phyloP scores from a whole-genome alignment of 2,797 vertebrate species.

The Taeniopygia guttata region DNA sequence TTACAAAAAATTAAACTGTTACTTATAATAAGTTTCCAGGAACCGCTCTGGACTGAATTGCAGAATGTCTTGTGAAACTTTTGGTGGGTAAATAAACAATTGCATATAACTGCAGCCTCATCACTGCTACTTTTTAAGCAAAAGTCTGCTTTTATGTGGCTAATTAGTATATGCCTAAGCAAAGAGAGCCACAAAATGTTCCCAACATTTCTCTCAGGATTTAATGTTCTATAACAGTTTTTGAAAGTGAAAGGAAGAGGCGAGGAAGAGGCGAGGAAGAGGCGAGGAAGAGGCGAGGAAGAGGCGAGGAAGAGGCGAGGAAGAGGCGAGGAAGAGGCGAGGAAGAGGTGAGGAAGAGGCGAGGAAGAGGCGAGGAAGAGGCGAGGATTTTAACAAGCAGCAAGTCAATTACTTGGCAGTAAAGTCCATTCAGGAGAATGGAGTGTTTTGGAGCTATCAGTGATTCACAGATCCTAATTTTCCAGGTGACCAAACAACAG shows the following conservation, averaged over 20 bases:
- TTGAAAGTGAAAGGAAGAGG: background rate
- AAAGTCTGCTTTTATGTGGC: background rate
- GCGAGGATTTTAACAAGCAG: background rate
- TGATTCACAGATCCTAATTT: background rate
- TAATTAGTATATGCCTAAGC: background rate
- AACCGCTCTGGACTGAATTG: background rate
- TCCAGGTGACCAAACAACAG: background rate
- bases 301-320: no score
- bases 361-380: background rate
- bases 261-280: no score
- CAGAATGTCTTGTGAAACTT: background rate
- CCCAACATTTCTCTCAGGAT: background rate
- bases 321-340: no score
- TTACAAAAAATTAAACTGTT: background rate
- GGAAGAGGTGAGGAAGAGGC: no score
- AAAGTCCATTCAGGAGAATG: background rate
- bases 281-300: background rate
- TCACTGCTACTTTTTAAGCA: background rate
- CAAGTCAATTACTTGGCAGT: background rate
- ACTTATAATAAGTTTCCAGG: background rate
- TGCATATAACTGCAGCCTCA: background rate
- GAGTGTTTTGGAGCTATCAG: background rate
- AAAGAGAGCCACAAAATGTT: background rate
- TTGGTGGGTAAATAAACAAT: background rate
- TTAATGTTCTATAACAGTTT: background rate